These are phyloP conservation scores for Nephrotoma guestfalica DNA, from an alignment of 2,888 invertebrate species.

Conservation along the genomic window DNA sequence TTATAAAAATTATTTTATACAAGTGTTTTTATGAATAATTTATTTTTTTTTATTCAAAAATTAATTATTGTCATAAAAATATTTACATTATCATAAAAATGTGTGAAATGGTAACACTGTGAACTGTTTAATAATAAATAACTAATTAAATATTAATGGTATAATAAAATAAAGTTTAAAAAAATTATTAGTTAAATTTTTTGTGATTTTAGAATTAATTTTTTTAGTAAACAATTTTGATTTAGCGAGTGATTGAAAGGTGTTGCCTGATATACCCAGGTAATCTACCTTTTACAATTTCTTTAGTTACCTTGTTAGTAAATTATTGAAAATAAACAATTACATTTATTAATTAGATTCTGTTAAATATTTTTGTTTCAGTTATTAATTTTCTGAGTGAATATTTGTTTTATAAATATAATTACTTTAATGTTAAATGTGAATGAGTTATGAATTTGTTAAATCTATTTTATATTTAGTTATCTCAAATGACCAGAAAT, in stretches of 20 bases:
- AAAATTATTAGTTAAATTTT: too few species aligned
- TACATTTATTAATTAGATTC: not conserved
- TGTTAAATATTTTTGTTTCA: not conserved
- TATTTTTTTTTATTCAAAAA: not conserved
- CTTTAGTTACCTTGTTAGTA: too few species aligned
- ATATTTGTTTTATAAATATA: not conserved
- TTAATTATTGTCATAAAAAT: not conserved
- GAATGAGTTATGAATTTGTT: constrained; percentile 1
- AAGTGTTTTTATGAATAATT: not conserved
- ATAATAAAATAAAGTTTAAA: too few species aligned
- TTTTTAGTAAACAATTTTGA: too few species aligned
- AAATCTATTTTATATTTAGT: not conserved
- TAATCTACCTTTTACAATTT: too few species aligned
- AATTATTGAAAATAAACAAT: not conserved
- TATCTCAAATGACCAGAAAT: not conserved
- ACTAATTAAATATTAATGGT: too few species aligned
- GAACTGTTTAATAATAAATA: not conserved
- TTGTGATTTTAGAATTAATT: too few species aligned
- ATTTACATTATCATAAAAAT: not conserved
- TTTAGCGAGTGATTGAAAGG: too few species aligned
- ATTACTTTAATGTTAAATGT: not conserved
- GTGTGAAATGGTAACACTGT: not conserved
- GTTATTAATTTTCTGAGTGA: not conserved
- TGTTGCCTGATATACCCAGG: too few species aligned
- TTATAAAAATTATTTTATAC: not conserved